Evolutionary conservation across 2,113 vertebrate species (phyloP).

Genomic region (Gnathonemus longibarbis): DNA sequence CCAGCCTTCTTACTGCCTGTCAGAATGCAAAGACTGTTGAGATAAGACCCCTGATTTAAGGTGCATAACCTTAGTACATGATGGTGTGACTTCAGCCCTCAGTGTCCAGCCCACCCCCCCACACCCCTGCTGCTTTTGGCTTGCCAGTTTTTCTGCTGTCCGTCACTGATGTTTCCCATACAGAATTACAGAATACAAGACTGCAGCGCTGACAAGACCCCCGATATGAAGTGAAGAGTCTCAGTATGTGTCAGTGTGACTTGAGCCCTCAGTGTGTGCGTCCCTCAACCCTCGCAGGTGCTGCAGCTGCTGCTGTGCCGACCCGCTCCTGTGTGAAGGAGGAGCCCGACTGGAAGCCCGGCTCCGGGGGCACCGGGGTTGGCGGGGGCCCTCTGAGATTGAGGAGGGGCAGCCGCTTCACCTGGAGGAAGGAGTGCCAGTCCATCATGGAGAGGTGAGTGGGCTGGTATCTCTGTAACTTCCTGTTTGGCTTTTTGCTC

Average conservation of each 20-base stretch:
- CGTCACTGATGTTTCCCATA: neutral
- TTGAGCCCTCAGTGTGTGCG: neutral
- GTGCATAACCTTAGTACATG: neutral
- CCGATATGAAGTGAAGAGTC: neutral
- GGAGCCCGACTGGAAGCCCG: conserved; percentile 66
- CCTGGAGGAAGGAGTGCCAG: conserved; percentile 76
- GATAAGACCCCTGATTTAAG: neutral
- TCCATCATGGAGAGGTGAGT: conserved; percentile 73
- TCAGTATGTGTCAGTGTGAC: neutral
- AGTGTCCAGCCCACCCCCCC: neutral
- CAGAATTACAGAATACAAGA: neutral
- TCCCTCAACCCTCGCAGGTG: neutral
- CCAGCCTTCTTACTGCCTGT: neutral
- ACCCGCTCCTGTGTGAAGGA: conserved; percentile 71
- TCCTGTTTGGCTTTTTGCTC: neutral
- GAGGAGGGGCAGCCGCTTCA: conserved; percentile 69
- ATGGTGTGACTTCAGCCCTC: neutral
- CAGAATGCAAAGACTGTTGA: neutral
- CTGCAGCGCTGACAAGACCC: neutral
- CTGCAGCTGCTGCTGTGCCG: conserved; percentile 62
- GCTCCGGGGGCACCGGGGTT: conserved; percentile 49
- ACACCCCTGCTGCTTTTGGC: conserved; percentile 3
- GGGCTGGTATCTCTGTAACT: neutral
- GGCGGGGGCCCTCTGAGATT: conserved; percentile 62
- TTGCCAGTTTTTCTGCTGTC: neutral